Base-by-base conservation (phyloP, 2,113 vertebrate species). In the Plecturocebus donacophilus region DNA sequence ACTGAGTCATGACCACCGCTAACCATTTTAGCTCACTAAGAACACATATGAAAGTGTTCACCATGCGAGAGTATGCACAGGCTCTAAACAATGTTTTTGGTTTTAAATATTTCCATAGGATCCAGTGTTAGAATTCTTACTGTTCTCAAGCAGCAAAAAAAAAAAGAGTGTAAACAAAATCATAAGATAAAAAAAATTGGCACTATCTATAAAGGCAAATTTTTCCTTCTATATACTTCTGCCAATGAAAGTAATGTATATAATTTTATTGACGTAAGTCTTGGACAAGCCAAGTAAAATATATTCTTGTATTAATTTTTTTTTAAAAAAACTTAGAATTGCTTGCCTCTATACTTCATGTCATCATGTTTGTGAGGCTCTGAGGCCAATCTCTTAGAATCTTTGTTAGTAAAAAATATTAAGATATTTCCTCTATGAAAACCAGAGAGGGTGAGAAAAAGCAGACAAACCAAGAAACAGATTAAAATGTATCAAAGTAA, bases 31-130 rank as follows among this genome's bases (percentile, higher is more conserved):
- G 21, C 58, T 96, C 94, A 81, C 68, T 66, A 95, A 94, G n/a
- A 90, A 71, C 94, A 95, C 81, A 61, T 97, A 84, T 79, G 82
- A 58, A 87, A 49, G 54, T 97, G 27, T 92, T 97, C 88, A 42
- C 23, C 64, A 66, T 45, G 64, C 42, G 95, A 83, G 61, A 96
- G 9, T 35, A 81, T 56, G 8, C 19, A 90, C 40, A 90, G 42
- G 3, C 30, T 98, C 90, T 40, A 87, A 91, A 25, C 7, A 95
- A 6, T 64, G 13, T 76, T 90, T 35, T 61, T 91, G 87, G 95
- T 89, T 97, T 97, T 87, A 89, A 94, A 79, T 87, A 32, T 91
- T 76, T 52, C 85, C 92, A n/a, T 70, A 66, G 8, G 38, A 89
- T 89, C 58, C 49, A 52, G 81, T 45, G 1, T 8, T 96, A n/a